Evolutionary conservation across 1,140 invertebrate species (phyloP).

Genomic region (Anoplolepis gracilipes): DNA sequence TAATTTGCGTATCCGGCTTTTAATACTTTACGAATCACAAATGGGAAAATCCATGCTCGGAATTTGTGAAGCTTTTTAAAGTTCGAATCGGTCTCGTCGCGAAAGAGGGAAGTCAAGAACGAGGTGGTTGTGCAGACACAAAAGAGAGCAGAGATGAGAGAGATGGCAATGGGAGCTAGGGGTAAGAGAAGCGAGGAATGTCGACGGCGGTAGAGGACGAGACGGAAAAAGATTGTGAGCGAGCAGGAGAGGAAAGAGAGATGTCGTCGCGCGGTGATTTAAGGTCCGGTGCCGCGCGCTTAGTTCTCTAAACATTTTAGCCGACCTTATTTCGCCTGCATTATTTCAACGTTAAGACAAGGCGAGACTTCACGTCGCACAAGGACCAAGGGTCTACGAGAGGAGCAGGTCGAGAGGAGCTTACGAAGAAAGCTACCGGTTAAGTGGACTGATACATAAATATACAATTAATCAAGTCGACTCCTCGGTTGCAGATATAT

Average conservation of each 20-base stretch:
- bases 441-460: conserved; percentile 83
- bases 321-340: conserved; percentile 81
- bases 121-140: conserved; percentile 50
- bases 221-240: conserved; percentile 23
- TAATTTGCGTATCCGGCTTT: conserved; percentile 72
- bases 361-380: conserved; percentile 66
- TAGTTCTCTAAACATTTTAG: conserved; percentile 83
- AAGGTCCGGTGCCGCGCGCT: conserved; percentile 71
- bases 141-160: conserved; percentile 23
- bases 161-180: conserved; percentile 2
- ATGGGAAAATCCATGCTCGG: conserved; percentile 42
- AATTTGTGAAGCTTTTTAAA: conserved; percentile 70
- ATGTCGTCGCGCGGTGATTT: conserved; percentile 75
- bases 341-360: conserved; percentile 82
- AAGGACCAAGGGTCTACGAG: conserved; percentile 50
- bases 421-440: conserved; percentile 75
- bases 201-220: neutral
- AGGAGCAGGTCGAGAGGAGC: conserved; percentile 48
- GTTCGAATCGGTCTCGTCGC: conserved; percentile 68
- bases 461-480: conserved; percentile 83
- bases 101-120: conserved; percentile 37
- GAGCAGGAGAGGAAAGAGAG: conserved; percentile 23
- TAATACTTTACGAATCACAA: conserved; percentile 67
- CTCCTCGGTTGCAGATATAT: conserved; percentile 70
- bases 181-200: conserved; percentile 43